Base-by-base conservation (phyloP, 2,113 vertebrate species). In the Anthoscopus minutus region DNA sequence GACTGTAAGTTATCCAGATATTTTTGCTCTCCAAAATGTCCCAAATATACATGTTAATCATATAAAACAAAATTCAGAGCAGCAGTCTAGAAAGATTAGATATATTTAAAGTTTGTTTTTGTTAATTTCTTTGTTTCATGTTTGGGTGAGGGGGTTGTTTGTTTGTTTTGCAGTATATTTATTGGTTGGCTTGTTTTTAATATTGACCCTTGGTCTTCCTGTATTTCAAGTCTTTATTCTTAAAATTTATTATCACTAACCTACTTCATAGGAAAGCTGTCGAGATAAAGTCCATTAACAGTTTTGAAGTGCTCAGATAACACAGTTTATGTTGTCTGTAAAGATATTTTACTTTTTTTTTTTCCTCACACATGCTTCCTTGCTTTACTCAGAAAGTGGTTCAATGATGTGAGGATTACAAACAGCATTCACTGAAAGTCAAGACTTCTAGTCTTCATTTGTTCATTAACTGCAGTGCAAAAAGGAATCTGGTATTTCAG, bases 121-220 rank as follows among this genome's bases (percentile, higher is more conserved):
- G 5, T 35, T 58, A 5, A 60, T 30, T 38, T 21, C 5, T 51
- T 58, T 81, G 5, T 60, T 45, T 66, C 33, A 8, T 51, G 3
- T 45, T 47, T 53, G 15, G 13, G 3, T 10, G 15, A 13, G 20
- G 20, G 2, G 0, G 1, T 19, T 37, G 5, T 2, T 69, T 22
- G 2, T 9, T 79, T 80, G 6, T 3, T 76, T 80, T 23, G 14
- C 33, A 11, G 9, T 14, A 3, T 24, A 56, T 62, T 64, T 15
- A 42, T 37, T 58, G 8, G 1, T 62, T 62, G 9, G 4, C 19
- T 78, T 66, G 4, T 4, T 86, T 92, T 81, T 38, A 53, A 33
- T 47, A 22, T 28, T 44, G 4, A 44, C 14, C 15, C 14, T 86
- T 71, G 42, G 10, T 7, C 4, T 64, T 79, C 64, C 37, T 51